phyloP scores from a whole-genome alignment of 2,113 vertebrate species.

The Oriolus oriolus region DNA sequence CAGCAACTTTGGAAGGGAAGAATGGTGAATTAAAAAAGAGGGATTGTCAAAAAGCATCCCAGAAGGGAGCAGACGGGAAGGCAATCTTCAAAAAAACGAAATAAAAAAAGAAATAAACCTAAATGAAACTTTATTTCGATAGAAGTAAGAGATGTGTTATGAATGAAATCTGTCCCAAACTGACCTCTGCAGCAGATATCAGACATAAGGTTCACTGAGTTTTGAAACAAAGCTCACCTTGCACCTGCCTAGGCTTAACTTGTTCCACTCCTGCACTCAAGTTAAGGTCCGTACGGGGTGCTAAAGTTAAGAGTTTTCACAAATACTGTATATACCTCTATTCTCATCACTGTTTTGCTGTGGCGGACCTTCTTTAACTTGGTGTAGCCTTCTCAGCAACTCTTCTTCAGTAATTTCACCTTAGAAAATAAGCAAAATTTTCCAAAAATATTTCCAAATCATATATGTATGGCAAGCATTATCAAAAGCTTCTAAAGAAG shows the following conservation, averaged over 20 bases:
- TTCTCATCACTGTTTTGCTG: slow-evolving; percentile 82
- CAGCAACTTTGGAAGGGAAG: background rate
- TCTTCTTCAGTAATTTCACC: slow-evolving; percentile 97
- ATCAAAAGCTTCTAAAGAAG: slow-evolving; percentile 40
- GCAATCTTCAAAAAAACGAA: background rate
- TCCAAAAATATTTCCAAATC: slow-evolving; percentile 66
- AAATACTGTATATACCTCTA: slow-evolving; percentile 78
- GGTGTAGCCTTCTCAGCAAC: slow-evolving; percentile 90
- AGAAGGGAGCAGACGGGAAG: background rate
- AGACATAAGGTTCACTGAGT: background rate
- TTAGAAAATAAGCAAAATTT: slow-evolving; percentile 72
- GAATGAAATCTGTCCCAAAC: background rate
- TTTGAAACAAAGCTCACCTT: slow-evolving; percentile 45
- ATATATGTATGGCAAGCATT: slow-evolving; percentile 54
- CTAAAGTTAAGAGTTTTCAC: slow-evolving; percentile 51
- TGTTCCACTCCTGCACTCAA: slow-evolving; percentile 56
- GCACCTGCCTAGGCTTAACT: slow-evolving; percentile 60
- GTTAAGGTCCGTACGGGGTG: slow-evolving; percentile 54
- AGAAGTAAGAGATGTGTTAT: background rate
- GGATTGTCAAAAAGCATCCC: background rate
- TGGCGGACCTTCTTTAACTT: slow-evolving; percentile 91
- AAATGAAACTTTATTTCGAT: background rate
- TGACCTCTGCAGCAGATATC: slow-evolving; percentile 28
- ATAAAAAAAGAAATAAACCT: background rate
- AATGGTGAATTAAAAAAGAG: background rate